These are phyloP conservation scores for Amphipoea lucens DNA, from an alignment of 2,888 invertebrate species.

Conservation along the genomic window DNA sequence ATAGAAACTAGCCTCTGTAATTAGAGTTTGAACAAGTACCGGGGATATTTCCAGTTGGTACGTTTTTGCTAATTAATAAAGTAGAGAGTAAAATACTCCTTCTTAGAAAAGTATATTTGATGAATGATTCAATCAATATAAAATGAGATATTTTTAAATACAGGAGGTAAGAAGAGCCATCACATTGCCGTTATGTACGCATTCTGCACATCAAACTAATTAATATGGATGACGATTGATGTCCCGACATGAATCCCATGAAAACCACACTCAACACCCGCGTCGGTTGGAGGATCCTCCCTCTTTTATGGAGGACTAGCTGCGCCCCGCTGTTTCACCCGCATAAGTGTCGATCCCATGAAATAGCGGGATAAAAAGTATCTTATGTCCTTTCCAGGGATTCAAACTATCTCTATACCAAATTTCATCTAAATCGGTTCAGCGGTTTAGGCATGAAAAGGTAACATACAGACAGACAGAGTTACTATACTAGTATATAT, in stretches of 20 bases:
- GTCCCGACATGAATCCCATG: neutral
- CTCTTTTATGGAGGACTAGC: neutral
- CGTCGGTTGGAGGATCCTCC: neutral
- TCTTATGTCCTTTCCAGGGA: too few relatives aligned
- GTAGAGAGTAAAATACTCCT: neutral
- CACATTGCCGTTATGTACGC: neutral
- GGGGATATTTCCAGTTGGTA: neutral
- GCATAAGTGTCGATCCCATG: too few relatives aligned
- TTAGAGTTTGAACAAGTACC: slow-evolving; percentile 5
- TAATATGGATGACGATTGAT: neutral
- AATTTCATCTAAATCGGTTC: too few relatives aligned
- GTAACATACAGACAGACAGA: too few relatives aligned
- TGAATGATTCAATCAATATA: slow-evolving; percentile 5
- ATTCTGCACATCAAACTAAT: neutral
- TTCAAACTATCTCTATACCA: too few relatives aligned
- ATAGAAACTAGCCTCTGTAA: slow-evolving; percentile 5
- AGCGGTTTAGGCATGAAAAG: too few relatives aligned
- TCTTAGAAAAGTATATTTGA: slow-evolving; percentile 2
- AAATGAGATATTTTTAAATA: neutral
- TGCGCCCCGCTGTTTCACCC: too few relatives aligned
- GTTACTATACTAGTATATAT: too few relatives aligned
- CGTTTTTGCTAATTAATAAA: neutral
- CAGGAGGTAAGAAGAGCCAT: neutral
- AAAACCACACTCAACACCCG: neutral
- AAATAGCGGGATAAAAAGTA: too few relatives aligned